Evolutionary conservation across 2,113 vertebrate genomes (phyloP).

Genomic region (Notothenia rossii): DNA sequence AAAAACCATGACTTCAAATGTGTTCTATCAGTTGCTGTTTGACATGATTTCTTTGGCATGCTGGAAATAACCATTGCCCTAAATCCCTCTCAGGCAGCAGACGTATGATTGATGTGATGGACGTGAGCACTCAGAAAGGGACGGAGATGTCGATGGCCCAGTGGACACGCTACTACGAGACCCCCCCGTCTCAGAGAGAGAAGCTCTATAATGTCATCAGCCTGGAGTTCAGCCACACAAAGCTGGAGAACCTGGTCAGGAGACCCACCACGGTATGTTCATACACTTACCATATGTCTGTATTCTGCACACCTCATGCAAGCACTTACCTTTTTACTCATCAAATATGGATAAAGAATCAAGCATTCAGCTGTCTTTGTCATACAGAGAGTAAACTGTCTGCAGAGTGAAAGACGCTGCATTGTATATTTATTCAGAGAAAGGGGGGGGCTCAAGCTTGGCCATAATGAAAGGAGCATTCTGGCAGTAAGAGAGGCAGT

Average conservation of each 20-base stretch:
- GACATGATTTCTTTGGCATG: not conserved
- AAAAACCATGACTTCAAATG: too few relatives aligned
- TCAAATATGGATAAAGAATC: too few relatives aligned
- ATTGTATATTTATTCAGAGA: too few relatives aligned
- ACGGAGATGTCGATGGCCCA: conserved; percentile 99
- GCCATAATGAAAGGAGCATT: too few relatives aligned
- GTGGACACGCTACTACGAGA: conserved; percentile 98
- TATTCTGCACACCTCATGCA: not conserved
- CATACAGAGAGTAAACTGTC: too few relatives aligned
- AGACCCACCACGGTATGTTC: conserved; percentile 80
- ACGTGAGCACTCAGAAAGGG: conserved; percentile 96
- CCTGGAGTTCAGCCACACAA: conserved; percentile 97
- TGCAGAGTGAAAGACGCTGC: too few relatives aligned
- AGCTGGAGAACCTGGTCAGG: conserved; percentile 94
- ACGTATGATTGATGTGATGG: conserved; percentile 98
- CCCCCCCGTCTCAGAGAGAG: conserved; percentile 89
- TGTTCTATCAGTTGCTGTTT: not conserved
- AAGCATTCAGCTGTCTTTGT: too few relatives aligned
- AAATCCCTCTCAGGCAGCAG: conserved; percentile 88
- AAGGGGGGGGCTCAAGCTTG: too few relatives aligned
- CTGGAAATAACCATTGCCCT: not conserved
- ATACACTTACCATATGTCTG: not conserved
- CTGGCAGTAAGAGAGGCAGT: too few relatives aligned
- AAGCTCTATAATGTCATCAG: conserved; percentile 99
- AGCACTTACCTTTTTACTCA: not conserved